Evolutionary conservation across 2,113 vertebrate genomes (phyloP), one percentile per base, ranked within the genome.

Genomic region (Amphiprion ocellaris): DNA sequence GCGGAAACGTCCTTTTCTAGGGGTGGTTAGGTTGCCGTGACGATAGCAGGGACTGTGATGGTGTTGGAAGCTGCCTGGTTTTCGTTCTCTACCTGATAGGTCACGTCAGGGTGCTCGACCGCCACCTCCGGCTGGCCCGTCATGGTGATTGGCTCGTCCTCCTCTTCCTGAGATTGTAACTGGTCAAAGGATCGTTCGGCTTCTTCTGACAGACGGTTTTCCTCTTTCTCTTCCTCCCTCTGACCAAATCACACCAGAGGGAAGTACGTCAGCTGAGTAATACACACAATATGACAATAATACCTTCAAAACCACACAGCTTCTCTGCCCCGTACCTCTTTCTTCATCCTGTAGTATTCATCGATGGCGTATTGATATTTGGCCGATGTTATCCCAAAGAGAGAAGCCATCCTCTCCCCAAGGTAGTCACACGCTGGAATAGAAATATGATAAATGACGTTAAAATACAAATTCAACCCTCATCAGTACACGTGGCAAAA

Each of bases 361-460:
- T 99, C 97, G 30, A 99, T 98, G 76, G 98, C 98, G 71, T 99
- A 99, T 0, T 99, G 98, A 89, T 99, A 99, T 89, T 99, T 99
- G 68, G 98, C 96, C 58, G 97, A 97, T 68, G 97, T 99, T 85
- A 99, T 97, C 14, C 98, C 97, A 74, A 99, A 95, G 78, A 98
- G 94, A 24, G 97, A 97, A 10, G 97, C 97, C 93, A 99, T 97
- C 90, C 97, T 97, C 90, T 99, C 98, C 63, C 98, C 97, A 56
- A 99, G 92, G 86, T 98, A 99, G 89, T 99, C 98, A 87, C 98
- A 99, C 11, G 98, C 98, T 99, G 86, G 54, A 76, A 79, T 28
- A 75, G 9, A 65, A 68, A 28, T 47, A 55, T 1, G 10, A n/a
- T 15, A 41, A 10, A 9, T 12, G 39, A 41, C 10, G 39, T 30